Evolutionary conservation across 1,140 invertebrate genomes (phyloP).

Genomic region (Telenomus remus): DNA sequence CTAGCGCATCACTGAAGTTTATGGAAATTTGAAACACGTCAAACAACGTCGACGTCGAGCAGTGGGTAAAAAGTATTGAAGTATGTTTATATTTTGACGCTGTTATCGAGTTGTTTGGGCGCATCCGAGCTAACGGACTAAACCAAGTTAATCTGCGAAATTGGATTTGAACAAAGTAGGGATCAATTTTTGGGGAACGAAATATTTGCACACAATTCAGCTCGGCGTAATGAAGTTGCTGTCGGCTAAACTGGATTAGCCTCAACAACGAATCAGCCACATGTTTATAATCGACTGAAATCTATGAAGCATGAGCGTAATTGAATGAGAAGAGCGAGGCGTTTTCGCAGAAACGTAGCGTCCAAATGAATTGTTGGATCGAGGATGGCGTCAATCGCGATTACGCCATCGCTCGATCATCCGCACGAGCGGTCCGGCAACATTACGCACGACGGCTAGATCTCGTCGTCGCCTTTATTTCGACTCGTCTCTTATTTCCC

Average conservation of each 20-base stretch:
- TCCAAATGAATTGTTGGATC: constrained; percentile 37
- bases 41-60: no score
- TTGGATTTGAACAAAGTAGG: constrained; percentile 30
- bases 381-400: constrained; percentile 38
- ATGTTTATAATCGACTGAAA: constrained; percentile 41
- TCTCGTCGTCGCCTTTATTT: constrained; percentile 47
- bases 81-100: not conserved
- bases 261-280: constrained; percentile 22
- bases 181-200: constrained; percentile 36
- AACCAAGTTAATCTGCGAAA: constrained; percentile 25
- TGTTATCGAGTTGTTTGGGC: constrained; percentile 18
- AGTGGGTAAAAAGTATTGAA: no score
- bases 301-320: constrained; percentile 28
- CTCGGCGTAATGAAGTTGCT: constrained; percentile 19
- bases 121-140: constrained; percentile 6
- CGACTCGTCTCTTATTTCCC: constrained; percentile 52
- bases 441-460: constrained; percentile 15
- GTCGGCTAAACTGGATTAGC: constrained; percentile 32
- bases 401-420: constrained; percentile 47
- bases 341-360: constrained; percentile 16
- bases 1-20: not conserved
- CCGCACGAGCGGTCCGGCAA: constrained; percentile 35
- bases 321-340: constrained; percentile 13
- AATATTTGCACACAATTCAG: constrained; percentile 35
- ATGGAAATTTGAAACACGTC: not conserved